Percentiles rank a stretch among this genome's conserved stretches.
Evolutionary conservation across 2,113 vertebrate species (phyloP).

Genomic region (Ceyx cyanopectus): DNA sequence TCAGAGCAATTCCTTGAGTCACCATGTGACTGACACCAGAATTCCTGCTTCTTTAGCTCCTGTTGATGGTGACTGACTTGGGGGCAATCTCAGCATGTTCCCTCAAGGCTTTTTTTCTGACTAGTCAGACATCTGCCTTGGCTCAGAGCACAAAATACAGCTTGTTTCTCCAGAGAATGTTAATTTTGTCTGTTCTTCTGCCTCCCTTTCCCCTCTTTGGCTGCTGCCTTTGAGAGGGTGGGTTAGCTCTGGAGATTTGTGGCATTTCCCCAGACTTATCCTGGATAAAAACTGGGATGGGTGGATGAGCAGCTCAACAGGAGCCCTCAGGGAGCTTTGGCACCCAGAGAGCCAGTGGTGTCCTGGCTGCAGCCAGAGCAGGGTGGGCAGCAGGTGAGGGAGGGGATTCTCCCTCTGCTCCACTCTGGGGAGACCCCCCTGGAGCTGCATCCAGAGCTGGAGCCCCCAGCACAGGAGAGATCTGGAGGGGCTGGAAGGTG

Average conservation of each 20-base stretch:
- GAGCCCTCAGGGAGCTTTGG: no score
- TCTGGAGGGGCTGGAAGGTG: no score
- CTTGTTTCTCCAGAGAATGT: not conserved
- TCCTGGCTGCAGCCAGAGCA: no score
- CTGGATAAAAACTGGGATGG: not conserved
- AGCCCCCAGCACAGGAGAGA: no score
- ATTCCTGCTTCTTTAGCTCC: conserved; percentile 15
- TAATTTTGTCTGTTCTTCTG: not conserved
- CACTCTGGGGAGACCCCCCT: no score
- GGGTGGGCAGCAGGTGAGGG: no score
- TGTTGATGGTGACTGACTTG: not conserved
- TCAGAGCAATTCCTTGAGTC: not conserved
- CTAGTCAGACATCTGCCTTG: not conserved
- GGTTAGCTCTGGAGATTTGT: not conserved
- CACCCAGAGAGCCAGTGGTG: no score
- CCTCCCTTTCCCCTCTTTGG: not conserved
- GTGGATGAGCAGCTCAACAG: not conserved
- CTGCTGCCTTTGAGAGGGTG: not conserved
- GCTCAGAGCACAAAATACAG: not conserved
- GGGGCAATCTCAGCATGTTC: not conserved
- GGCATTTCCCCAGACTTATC: not conserved
- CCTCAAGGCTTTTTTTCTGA: not conserved
- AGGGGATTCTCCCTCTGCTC: no score
- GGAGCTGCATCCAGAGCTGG: no score
- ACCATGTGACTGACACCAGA: not conserved